Evolutionary conservation across 2,113 vertebrate species (phyloP).

Genomic region (Mirza zaza): DNA sequence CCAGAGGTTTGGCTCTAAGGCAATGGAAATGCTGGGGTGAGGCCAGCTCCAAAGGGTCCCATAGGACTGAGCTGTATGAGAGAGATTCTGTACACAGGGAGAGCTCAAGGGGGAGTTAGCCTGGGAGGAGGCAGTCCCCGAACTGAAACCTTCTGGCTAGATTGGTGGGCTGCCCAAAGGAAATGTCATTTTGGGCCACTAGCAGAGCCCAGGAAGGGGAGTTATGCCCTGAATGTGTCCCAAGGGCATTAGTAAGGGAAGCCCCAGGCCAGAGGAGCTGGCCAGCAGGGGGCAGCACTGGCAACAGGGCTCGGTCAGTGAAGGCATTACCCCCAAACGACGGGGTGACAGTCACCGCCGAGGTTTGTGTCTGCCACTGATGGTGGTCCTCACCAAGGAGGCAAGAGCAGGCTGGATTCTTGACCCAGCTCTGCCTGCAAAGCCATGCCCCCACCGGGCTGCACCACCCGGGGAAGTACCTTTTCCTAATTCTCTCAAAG

Average conservation of each 20-base stretch:
- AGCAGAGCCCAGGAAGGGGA: background rate
- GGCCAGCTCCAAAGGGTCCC: background rate
- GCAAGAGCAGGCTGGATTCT: background rate
- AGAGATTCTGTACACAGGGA: background rate
- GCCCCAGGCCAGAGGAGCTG: background rate
- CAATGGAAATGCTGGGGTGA: background rate
- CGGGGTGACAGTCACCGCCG: fast-evolving
- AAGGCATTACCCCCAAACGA: background rate
- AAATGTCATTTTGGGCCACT: background rate
- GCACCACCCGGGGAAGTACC: fast-evolving
- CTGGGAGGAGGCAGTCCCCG: background rate
- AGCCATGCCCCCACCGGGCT: background rate
- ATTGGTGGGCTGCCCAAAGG: background rate
- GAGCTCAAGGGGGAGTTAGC: background rate
- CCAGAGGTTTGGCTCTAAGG: background rate
- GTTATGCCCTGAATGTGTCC: background rate
- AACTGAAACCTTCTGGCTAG: background rate
- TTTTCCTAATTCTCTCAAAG: background rate
- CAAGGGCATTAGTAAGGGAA: background rate
- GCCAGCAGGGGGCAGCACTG: background rate
- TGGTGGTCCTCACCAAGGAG: background rate
- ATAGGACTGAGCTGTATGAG: background rate
- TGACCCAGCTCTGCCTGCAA: background rate
- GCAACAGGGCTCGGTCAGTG: background rate
- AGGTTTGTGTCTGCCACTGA: background rate